Evolutionary conservation across 2,113 vertebrate species (phyloP), one percentile per base, ranked within the genome.

Genomic region (Prochilodus magdalenae): DNA sequence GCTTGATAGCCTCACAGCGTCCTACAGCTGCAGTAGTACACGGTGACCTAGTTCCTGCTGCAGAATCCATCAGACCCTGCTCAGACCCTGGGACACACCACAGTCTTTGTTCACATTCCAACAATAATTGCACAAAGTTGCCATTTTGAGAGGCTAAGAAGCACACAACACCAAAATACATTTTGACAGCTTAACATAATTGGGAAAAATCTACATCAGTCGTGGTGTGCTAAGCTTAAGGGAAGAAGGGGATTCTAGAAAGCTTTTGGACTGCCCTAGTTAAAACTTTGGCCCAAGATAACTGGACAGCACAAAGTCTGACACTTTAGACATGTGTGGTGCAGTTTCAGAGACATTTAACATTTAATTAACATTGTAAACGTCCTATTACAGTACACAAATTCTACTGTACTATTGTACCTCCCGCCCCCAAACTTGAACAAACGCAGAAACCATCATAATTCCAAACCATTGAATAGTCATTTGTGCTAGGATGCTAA

Each of bases 41-140:
- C 59, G 84, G 84, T 91, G 91, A 92, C 91, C 93, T 90, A 93
- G 87, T 91, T 93, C 88, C 86, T 86, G 88, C 79, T 81, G 65
- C 36, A 27, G 24, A 75, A 55, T 57, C 24, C 74, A 83, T 40
- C 13, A 3, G n/a, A n/a, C n/a, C n/a, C n/a, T n/a, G 30, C 13
- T 22, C 22, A 69, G 30, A 69, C 53, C 40, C 30, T 70, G 81
- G 60, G 74, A 71, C 66, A 77, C 66, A 36, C 36, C 81, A 11
- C 77, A 87, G 87, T 89, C 60, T 91, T 90, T 88, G 90, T 91
- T 88, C 89, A 88, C 86, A 90, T 92, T 93, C 90, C 90, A 86
- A 84, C 75, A 66, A 81, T 83, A 85, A 73, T 86, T 86, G 73
- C 77, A 87, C 80, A 83, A 75, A 78, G 83, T 87, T 88, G 82